Percentiles rank a stretch among this genome's conserved stretches.
Evolutionary conservation across 1,140 invertebrate species (phyloP).

Genomic region (Parasteatoda tepidariorum): DNA sequence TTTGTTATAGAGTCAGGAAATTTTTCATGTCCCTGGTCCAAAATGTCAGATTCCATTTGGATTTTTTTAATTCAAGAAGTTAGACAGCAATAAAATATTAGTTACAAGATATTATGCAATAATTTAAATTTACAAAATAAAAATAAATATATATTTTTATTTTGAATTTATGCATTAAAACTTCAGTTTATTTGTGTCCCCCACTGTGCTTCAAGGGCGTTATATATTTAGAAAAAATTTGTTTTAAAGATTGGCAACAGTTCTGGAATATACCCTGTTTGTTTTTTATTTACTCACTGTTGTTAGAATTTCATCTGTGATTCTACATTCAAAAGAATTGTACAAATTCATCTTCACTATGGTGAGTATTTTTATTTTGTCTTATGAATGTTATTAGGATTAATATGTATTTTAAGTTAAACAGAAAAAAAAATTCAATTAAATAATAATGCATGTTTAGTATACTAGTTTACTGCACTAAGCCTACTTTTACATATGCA

Average conservation of each 20-base stretch:
- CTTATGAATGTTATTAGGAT: conserved; percentile 7
- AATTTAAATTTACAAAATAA: no score
- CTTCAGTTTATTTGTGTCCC: neutral
- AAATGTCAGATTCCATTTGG: no score
- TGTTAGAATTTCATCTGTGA: no score
- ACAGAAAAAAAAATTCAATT: neutral
- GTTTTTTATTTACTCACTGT: no score
- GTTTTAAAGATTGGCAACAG: conserved; percentile 16
- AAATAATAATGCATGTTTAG: neutral
- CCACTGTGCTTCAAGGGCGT: neutral
- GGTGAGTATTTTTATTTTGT: conserved; percentile 5
- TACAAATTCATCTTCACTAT: no score
- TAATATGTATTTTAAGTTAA: conserved; percentile 5
- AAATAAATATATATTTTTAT: no score
- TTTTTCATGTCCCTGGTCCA: no score
- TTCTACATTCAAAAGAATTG: no score
- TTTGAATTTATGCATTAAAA: no score
- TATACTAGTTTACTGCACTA: conserved; percentile 7
- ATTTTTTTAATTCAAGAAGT: neutral
- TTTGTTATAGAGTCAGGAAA: no score
- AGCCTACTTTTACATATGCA: neutral
- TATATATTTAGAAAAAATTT: neutral
- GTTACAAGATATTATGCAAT: neutral
- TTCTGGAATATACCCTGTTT: no score
- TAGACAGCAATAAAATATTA: conserved; percentile 10